phyloP scores from a whole-genome alignment of 2,797 vertebrate genomes.

The Neosilurus hyrtlii region DNA sequence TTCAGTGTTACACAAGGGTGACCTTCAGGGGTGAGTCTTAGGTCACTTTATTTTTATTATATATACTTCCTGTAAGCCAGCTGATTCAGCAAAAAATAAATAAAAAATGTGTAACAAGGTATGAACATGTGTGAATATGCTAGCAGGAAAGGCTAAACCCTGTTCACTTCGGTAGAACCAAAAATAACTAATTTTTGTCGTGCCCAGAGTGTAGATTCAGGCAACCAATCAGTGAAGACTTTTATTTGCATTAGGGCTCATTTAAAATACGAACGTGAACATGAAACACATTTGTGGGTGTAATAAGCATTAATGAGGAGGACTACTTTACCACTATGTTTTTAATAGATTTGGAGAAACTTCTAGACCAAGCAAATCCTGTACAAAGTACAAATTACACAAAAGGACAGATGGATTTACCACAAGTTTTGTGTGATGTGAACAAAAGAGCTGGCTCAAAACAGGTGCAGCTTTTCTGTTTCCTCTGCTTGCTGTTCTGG shows the following conservation, averaged over 20 bases:
- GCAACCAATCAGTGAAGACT: too few relatives aligned
- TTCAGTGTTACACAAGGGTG: background rate
- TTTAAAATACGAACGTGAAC: background rate
- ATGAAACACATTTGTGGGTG: background rate
- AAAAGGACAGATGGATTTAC: constrained; percentile 7
- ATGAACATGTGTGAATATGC: too few relatives aligned
- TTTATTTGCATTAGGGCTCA: background rate
- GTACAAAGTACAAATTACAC: background rate
- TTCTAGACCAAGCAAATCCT: background rate
- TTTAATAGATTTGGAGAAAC: background rate
- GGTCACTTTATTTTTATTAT: background rate
- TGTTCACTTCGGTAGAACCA: background rate
- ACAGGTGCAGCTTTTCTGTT: background rate
- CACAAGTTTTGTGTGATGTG: background rate
- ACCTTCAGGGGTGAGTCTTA: background rate
- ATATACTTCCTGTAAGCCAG: too few relatives aligned
- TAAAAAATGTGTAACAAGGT: too few relatives aligned
- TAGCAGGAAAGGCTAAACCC: too few relatives aligned
- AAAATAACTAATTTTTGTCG: background rate
- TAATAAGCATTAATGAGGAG: background rate
- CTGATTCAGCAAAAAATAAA: too few relatives aligned
- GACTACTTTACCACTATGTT: background rate
- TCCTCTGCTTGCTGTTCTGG: background rate
- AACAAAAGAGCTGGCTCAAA: background rate
- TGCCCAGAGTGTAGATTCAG: background rate